Evolutionary conservation across 2,113 vertebrate species (phyloP), one percentile per base, ranked within the genome.

Genomic region (Eupsittula cactorum): DNA sequence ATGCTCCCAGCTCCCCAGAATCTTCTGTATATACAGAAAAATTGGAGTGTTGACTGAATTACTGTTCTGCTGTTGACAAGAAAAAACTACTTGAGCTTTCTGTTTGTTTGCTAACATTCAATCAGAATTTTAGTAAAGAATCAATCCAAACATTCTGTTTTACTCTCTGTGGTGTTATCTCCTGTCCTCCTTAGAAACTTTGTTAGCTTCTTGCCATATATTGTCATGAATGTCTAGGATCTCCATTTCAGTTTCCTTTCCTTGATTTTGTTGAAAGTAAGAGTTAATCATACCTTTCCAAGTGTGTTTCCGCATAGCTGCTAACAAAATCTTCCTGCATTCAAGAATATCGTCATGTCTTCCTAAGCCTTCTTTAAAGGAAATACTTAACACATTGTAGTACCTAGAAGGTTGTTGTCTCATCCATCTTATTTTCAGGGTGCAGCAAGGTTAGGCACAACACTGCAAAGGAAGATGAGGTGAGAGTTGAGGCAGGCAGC

Each of bases 271-370:
- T 55, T 44, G 53, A 55, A 92, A 50, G 46, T 46, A 69, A n/a
- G 33, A 59, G 57, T 63, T 95, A 94, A 91, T 91, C 35, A 27
- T 70, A 68, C 44, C 33, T 74, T 49, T 85, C 44, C 78, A 91
- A 55, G 47, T 94, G 16, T 77, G 49, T 82, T 89, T 91, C 92
- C 11, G 3, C 20, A 88, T 8, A 89, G 37, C 29, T 78, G 29
- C 52, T 71, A 65, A 33, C 10, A 88, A 91, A 94, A 93, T 29
- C 17, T 20, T 95, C 86, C 55, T 71, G 82, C 37, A 68, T 49
- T 90, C 39, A 92, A 82, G 65, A 92, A 83, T 42, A 81, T 93
- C 8, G 47, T 82, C 68, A 53, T 93, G 90, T 52, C 64, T 81
- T 76, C 83, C 12, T 63, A 41, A 53, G 4, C 13, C 24, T 85